phyloP scores from a whole-genome alignment of 1,140 invertebrate species.

The Temnothorax longispinosus region DNA sequence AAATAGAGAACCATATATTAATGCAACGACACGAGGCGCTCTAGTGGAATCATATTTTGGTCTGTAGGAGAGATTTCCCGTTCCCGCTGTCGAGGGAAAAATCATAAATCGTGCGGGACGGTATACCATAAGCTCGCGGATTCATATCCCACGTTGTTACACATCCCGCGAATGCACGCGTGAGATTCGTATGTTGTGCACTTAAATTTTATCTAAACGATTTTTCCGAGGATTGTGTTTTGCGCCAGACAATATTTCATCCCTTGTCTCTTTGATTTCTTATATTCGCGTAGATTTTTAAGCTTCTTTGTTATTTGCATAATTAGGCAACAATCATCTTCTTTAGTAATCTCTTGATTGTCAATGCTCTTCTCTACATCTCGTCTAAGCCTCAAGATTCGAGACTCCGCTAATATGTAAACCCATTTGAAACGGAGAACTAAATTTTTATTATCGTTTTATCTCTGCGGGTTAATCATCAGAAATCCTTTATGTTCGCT shows the following conservation, averaged over 20 bases:
- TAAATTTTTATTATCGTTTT: constrained; percentile 26
- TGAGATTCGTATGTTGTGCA: constrained; percentile 16
- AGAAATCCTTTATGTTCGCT: not conserved
- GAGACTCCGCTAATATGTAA: not conserved
- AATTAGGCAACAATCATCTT: not conserved
- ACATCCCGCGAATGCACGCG: not conserved
- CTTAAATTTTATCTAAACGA: constrained; percentile 39
- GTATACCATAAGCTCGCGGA: constrained; percentile 30
- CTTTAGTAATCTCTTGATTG: not conserved
- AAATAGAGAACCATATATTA: constrained; percentile 41
- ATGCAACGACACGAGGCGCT: constrained; percentile 47
- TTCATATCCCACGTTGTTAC: constrained; percentile 43
- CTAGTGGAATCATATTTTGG: constrained; percentile 51
- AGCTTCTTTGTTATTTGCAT: not conserved
- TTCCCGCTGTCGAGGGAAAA: constrained; percentile 34
- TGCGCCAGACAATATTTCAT: not conserved
- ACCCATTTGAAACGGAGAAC: not conserved
- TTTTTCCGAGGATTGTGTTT: not conserved
- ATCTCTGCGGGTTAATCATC: not conserved
- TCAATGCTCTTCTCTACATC: not conserved
- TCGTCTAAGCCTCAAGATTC: not conserved
- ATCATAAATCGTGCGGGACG: constrained; percentile 55
- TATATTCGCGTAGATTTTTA: not conserved
- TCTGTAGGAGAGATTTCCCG: constrained; percentile 32
- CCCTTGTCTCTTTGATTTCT: not conserved